These are phyloP conservation scores for Clostera curtula DNA, from an alignment of 2,888 invertebrate species.

Conservation along the genomic window DNA sequence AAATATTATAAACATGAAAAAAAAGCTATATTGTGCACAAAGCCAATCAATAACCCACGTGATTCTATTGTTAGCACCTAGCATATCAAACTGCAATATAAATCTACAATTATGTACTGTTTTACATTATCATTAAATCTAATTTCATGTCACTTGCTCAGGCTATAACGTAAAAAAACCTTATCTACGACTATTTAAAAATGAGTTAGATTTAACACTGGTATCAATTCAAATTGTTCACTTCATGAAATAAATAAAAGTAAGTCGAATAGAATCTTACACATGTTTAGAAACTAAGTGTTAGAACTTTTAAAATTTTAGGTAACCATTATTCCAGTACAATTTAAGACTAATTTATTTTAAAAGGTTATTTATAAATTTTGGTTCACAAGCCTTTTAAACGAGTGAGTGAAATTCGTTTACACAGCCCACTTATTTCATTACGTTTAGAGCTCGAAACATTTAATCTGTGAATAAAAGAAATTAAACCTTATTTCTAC, in stretches of 20 bases:
- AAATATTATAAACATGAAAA: conserved; percentile 9
- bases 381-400: no score
- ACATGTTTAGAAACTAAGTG: no score
- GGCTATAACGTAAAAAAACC: conserved; percentile 16
- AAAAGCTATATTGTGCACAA: conserved; percentile 10
- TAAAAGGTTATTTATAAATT: no score
- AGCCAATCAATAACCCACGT: conserved; percentile 12
- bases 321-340: no score
- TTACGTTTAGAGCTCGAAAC: no score
- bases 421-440: no score
- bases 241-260: conserved; percentile 10
- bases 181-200: conserved; percentile 19
- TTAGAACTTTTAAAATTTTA: conserved; percentile 8
- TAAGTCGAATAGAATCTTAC: no score
- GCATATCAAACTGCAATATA: conserved; percentile 14
- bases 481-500: no score
- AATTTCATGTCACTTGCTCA: conserved; percentile 9
- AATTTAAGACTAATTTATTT: no score
- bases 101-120: conserved; percentile 15
- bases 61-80: conserved; percentile 22
- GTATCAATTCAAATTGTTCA: conserved; percentile 18
- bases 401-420: no score
- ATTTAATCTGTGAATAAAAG: no score
- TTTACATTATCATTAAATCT: conserved; percentile 7
- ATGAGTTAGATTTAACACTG: conserved; percentile 22